Evolutionary conservation across 2,888 invertebrate genomes (phyloP).

Genomic region (Drosophila infuscata): DNA sequence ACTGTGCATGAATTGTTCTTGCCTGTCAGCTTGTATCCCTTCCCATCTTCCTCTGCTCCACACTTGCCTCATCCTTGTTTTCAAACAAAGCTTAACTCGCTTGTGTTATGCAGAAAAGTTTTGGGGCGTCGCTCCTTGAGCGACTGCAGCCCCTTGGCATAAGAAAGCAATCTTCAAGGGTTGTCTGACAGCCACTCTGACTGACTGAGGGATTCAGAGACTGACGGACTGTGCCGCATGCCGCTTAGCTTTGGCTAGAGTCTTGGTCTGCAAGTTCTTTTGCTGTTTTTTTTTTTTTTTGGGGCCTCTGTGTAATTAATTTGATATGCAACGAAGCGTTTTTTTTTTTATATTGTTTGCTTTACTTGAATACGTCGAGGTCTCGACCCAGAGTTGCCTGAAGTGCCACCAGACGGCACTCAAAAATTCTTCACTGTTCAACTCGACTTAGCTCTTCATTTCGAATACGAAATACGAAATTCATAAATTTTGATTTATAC

Average conservation of each 20-base stretch:
- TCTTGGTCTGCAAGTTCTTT: conserved; percentile 26
- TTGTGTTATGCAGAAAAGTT: conserved; percentile 69
- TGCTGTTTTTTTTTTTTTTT: conserved; percentile 21
- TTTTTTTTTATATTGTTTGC: conserved; percentile 75
- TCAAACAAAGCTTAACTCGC: conserved; percentile 62
- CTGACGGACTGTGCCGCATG: conserved; percentile 15
- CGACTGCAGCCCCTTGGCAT: conserved; percentile 63
- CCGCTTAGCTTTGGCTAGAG: conserved; percentile 27
- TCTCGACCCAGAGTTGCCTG: conserved; percentile 62
- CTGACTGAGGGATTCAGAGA: conserved; percentile 21
- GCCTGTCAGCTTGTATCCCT: conserved; percentile 63
- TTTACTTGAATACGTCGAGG: conserved; percentile 67
- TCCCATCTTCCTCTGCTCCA: neutral
- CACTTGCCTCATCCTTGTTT: conserved; percentile 4
- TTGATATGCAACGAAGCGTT: conserved; percentile 81
- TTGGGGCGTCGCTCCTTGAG: conserved; percentile 46
- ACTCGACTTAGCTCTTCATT: conserved; percentile 54
- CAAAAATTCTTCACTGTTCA: conserved; percentile 43
- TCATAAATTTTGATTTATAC: conserved; percentile 76
- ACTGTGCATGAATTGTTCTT: conserved; percentile 66
- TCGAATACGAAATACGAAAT: conserved; percentile 65
- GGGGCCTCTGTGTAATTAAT: conserved; percentile 71
- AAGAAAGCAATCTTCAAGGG: conserved; percentile 80
- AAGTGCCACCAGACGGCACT: conserved; percentile 59
- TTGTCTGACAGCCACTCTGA: conserved; percentile 68